These are phyloP conservation scores for Napeogenes inachia DNA, from an alignment of 2,888 invertebrate genomes.

Conservation along the genomic window DNA sequence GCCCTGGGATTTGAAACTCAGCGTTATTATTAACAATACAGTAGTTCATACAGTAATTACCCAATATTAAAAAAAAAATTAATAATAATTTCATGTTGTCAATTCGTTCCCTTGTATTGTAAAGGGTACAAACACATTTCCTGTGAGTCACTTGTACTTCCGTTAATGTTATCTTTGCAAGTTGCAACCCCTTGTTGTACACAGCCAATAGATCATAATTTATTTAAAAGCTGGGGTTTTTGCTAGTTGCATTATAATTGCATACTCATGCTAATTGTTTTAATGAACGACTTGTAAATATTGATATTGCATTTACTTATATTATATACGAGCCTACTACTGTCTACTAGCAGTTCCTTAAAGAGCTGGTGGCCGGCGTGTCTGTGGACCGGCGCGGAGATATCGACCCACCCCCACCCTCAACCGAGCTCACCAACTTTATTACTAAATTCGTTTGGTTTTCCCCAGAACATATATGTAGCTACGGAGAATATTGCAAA, in stretches of 20 bases:
- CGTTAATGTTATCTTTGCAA: slow-evolving; percentile 13
- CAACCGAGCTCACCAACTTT: slow-evolving; percentile 41
- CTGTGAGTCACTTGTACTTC: slow-evolving; percentile 25
- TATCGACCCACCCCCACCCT: slow-evolving; percentile 43
- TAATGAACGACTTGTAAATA: slow-evolving; percentile 26
- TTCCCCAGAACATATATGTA: slow-evolving; percentile 34
- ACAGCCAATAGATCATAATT: no score
- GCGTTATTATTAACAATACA: no score
- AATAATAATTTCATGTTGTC: not conserved
- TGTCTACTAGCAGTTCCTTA: no score
- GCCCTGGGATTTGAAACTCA: no score
- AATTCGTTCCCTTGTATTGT: not conserved
- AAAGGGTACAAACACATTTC: slow-evolving; percentile 20
- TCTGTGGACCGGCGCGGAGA: slow-evolving; percentile 23
- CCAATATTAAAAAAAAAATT: not conserved
- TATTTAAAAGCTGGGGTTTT: not conserved
- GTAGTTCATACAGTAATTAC: no score
- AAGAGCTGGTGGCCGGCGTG: no score
- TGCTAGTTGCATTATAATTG: not conserved
- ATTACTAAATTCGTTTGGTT: slow-evolving; percentile 47
- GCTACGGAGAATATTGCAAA: not conserved
- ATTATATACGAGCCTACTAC: no score
- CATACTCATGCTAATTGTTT: not conserved
- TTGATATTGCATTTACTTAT: no score
- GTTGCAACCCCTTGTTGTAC: slow-evolving; percentile 13